Evolutionary conservation across 2,888 invertebrate genomes (phyloP).

Genomic region (Drosophila pseudotalamancana): DNA sequence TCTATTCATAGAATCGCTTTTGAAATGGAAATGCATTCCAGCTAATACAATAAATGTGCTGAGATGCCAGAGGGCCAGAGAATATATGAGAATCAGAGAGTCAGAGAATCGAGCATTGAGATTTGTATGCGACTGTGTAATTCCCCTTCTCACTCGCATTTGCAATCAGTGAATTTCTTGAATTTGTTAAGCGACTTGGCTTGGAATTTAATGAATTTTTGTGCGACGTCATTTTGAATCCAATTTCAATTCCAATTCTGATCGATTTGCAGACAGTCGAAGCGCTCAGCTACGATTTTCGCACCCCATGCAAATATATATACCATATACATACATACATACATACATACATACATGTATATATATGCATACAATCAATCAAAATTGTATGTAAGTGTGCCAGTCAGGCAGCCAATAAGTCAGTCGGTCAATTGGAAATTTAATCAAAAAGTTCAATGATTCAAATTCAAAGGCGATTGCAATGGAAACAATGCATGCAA

Average conservation of each 20-base stretch:
- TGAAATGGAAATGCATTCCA: constrained; percentile 64
- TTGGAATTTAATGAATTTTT: constrained; percentile 71
- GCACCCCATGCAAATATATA: constrained; percentile 60
- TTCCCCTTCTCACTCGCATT: constrained; percentile 10
- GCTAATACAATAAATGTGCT: constrained; percentile 48
- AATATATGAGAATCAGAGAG: constrained; percentile 9
- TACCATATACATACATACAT: no score
- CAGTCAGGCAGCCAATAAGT: constrained; percentile 16
- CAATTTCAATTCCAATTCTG: constrained; percentile 29
- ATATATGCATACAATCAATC: constrained; percentile 39
- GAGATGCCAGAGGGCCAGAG: constrained; percentile 6
- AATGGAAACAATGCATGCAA: constrained; percentile 56
- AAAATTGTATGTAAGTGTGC: constrained; percentile 28
- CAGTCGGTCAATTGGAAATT: constrained; percentile 24
- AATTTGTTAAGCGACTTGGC: constrained; percentile 48
- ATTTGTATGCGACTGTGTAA: constrained; percentile 25
- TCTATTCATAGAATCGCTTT: constrained; percentile 51
- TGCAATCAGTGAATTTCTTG: constrained; percentile 52
- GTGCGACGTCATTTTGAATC: constrained; percentile 37
- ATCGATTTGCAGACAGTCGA: constrained; percentile 53
- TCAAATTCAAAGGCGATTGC: constrained; percentile 59
- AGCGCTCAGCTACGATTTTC: constrained; percentile 40
- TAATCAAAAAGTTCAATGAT: constrained; percentile 57
- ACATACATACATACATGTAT: no score
- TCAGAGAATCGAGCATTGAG: constrained; percentile 26